Percentiles rank a stretch among this genome's conserved stretches.
Conservation (phyloP, 2,888 invertebrate genomes). For the Cephus rjabovi region DNA sequence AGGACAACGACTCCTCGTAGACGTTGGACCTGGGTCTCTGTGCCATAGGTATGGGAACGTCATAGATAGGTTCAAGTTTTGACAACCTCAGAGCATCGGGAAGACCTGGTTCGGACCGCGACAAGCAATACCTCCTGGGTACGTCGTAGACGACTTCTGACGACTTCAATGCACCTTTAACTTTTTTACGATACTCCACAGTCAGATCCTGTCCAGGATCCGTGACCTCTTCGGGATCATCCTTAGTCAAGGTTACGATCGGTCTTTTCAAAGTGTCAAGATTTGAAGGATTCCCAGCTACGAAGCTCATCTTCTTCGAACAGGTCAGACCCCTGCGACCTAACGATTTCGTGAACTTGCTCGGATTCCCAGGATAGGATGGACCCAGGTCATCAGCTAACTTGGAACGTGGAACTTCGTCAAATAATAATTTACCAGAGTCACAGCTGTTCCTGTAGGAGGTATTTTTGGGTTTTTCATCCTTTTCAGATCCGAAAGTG, state of each 20-base stretch:
- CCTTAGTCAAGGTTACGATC: conserved; percentile 26
- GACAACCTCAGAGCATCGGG: neutral
- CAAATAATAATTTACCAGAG: conserved; percentile 32
- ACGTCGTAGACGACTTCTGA: conserved; percentile 34
- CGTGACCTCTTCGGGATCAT: neutral
- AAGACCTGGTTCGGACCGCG: neutral
- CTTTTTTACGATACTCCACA: conserved; percentile 28
- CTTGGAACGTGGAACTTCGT: conserved; percentile 40
- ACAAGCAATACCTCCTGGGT: conserved; percentile 29
- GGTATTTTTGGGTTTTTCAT: conserved; percentile 9
- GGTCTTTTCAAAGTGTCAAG: conserved; percentile 38
- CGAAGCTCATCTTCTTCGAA: neutral
- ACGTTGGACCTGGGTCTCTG: conserved; percentile 37
- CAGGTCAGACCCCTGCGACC: conserved; percentile 9
- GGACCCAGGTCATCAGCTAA: conserved; percentile 40
- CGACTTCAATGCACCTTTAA: conserved; percentile 2
- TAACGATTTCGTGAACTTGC: conserved; percentile 20
- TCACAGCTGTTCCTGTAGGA: conserved; percentile 9
- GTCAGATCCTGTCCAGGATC: neutral
- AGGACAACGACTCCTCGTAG: conserved; percentile 41
- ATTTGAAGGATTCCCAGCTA: conserved; percentile 21
- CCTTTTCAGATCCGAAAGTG: conserved; percentile 14
- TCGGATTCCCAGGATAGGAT: conserved; percentile 20
- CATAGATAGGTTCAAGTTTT: conserved; percentile 28
- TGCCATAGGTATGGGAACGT: conserved; percentile 31